Percentiles rank a stretch among this genome's conserved stretches.
Evolutionary conservation across 2,113 vertebrate genomes (phyloP).

Genomic region (Muntiacus muntjak): DNA sequence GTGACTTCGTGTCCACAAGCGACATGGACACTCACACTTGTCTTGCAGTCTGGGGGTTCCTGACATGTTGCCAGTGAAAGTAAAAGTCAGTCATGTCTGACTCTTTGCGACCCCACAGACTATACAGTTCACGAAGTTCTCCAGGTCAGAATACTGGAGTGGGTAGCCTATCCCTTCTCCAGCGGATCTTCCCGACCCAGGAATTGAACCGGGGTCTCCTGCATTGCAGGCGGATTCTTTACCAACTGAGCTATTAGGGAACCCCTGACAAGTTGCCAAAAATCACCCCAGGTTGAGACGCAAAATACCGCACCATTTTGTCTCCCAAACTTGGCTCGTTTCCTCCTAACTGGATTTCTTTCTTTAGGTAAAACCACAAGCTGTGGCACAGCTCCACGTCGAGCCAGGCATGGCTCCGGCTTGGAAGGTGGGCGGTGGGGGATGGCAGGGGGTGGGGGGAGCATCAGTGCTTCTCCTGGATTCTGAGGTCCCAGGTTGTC

Average conservation of each 20-base stretch:
- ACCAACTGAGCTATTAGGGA: neutral
- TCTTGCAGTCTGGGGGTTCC: neutral
- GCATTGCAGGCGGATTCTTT: neutral
- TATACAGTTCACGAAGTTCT: neutral
- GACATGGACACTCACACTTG: too few species aligned
- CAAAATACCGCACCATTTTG: fast-evolving
- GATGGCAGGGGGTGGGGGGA: fast-evolving
- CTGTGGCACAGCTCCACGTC: neutral
- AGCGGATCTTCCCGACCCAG: fast-evolving
- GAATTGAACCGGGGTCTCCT: neutral
- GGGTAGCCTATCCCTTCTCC: neutral
- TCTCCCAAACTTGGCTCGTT: neutral
- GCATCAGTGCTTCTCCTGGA: fast-evolving
- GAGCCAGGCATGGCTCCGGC: neutral
- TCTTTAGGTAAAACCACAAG: neutral
- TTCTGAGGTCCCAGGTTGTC: fast-evolving
- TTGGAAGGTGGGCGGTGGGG: neutral
- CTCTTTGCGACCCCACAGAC: neutral
- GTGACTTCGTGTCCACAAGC: fast-evolving
- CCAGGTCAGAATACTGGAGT: neutral
- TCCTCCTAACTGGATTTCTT: neutral
- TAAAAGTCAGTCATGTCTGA: neutral
- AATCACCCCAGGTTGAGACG: neutral
- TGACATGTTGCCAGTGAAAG: neutral
- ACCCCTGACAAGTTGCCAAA: neutral